These are phyloP conservation scores for Pungitius pungitius DNA, from an alignment of 2,113 vertebrate genomes.

Conservation along the genomic window DNA sequence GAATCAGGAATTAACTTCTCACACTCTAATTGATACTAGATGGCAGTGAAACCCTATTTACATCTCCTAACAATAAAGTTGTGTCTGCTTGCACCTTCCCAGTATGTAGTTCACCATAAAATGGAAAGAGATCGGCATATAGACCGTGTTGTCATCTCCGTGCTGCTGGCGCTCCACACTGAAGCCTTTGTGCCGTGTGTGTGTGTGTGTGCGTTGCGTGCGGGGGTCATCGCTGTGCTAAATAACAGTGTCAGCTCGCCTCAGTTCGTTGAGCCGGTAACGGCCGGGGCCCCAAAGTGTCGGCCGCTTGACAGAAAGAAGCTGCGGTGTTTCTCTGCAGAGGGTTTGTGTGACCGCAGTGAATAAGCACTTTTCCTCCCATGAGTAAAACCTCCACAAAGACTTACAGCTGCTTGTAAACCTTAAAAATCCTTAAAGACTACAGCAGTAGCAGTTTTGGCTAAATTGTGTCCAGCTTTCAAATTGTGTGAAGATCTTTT, in stretches of 20 bases:
- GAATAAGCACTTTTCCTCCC: constrained; percentile 37
- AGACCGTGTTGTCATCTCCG: neutral
- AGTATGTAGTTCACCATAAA: neutral
- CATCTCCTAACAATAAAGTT: neutral
- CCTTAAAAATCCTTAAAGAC: neutral
- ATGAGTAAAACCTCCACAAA: neutral
- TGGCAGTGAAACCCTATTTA: too few species aligned
- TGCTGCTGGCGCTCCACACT: constrained; percentile 30
- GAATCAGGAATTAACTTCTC: neutral
- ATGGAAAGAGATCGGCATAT: neutral
- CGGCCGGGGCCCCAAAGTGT: neutral
- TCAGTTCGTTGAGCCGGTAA: constrained; percentile 5
- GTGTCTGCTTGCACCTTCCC: neutral
- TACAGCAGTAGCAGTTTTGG: neutral
- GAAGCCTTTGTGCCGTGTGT: constrained; percentile 40
- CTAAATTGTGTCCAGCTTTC: neutral
- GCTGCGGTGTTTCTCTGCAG: constrained; percentile 11
- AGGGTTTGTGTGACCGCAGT: constrained; percentile 11
- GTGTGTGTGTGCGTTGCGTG: constrained; percentile 16
- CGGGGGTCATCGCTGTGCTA: neutral
- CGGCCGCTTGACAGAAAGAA: neutral
- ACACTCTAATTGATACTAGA: too few species aligned
- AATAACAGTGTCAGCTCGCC: neutral
- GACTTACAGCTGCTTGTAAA: neutral
- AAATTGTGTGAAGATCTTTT: neutral